Base-by-base conservation (phyloP, 2,113 vertebrate genomes). In the Girardinichthys multiradiatus region DNA sequence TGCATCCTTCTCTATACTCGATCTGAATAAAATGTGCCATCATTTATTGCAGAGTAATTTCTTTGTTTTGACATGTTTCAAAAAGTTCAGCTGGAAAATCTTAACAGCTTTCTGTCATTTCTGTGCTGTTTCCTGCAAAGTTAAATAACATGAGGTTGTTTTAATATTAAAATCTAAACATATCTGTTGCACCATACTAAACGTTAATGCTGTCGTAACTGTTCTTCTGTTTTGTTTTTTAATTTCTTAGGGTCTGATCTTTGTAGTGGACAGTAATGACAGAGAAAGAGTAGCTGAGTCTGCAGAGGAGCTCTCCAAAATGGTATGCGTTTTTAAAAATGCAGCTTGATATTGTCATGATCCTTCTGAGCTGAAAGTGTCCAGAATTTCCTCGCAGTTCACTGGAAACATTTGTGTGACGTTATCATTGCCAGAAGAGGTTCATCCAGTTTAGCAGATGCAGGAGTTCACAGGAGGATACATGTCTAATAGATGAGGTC, bases 181-280 rank as follows among this genome's bases (percentile, higher is more conserved):
- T 51, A 51, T 51, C 9, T n/a, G 10, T 11, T 54, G 24, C 4
- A 10, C 1, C 24, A 54, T 54, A 9, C 48, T 7, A n/a, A 54
- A 54, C 48, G 8, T 54, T 24, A 21, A 24, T 54, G 7, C 21
- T 10, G 10, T 35, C 6, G 13, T 42, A 27, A 42, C 37, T 42
- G 10, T 3, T 39, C 9, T 39, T 26, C 14, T 39, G 0, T 60
- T 28, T 21, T 33, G 29, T 29, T 2, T 2, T 24, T 2, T 8
- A 2, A 6, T 35, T 27, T 28, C 73, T 0, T 71, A 98, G 96
- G 97, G 96, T 68, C 95, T 98, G 74, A 97, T 97, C 93, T 98
- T 98, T 37, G 97, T 98, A 77, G 97, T 98, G 82, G 97, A 98
- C 93, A 98, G 97, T 83, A 98, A 98, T 1, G 97, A 98, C 92